Evolutionary conservation across 2,797 vertebrate genomes (phyloP).

Genomic region (Mergus octosetaceus): DNA sequence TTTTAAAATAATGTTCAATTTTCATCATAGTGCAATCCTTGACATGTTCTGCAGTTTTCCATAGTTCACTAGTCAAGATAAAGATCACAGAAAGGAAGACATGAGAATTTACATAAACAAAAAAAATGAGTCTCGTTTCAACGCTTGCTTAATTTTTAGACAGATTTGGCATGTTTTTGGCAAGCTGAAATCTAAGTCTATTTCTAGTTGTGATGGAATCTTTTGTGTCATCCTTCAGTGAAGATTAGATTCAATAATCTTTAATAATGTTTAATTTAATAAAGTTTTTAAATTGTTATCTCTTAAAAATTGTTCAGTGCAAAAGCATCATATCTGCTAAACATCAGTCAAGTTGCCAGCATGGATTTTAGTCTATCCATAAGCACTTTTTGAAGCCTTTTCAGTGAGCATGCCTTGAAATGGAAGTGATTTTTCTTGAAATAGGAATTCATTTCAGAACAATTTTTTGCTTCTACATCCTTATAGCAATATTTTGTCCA

Average conservation of each 20-base stretch:
- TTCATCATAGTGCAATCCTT: background rate
- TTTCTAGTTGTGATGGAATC: background rate
- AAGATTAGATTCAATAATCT: background rate
- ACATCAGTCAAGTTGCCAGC: background rate
- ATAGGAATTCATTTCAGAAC: background rate
- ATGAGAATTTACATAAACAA: background rate
- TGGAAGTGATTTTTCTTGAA: background rate
- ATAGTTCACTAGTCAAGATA: rapidly evolving
- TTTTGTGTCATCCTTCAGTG: background rate
- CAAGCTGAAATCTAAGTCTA: background rate
- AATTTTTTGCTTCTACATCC: background rate
- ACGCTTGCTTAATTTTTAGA: background rate
- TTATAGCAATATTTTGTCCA: background rate
- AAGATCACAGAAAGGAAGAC: background rate
- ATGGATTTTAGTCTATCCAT: background rate
- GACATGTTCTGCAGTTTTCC: background rate
- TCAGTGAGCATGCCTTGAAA: background rate
- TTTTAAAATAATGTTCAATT: background rate
- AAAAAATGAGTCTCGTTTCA: background rate
- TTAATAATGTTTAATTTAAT: background rate
- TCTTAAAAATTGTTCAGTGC: background rate
- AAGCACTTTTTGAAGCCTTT: background rate
- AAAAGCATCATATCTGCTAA: background rate
- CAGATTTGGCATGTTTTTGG: background rate
- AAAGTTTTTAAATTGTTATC: background rate